Base-by-base conservation (phyloP, 2,113 vertebrate species). In the Hippocampus zosterae region DNA sequence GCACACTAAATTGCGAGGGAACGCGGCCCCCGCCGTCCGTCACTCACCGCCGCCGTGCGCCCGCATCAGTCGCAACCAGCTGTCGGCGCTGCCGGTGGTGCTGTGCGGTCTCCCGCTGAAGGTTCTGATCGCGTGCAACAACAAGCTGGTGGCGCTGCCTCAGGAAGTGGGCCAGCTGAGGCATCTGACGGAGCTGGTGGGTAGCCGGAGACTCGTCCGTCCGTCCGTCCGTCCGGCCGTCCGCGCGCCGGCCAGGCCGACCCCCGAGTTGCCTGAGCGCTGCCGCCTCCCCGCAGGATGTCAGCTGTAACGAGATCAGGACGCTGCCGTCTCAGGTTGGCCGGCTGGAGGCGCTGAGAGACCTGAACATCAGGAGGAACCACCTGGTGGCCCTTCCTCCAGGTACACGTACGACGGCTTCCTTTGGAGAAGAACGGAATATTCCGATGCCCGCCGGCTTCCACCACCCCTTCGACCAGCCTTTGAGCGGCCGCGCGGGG, bases 301-400 rank as follows among this genome's bases (percentile, higher is more conserved):
- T 98, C 60, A 99, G 97, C 91, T 98, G 96, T 84, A 99, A 99
- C 77, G 97, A 99, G 91, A 96, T 99, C 90, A 95, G 96, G 89
- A 94, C 91, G 67, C 82, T 99, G 76, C 97, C 97, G 63, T 87
- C 93, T n/a, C 96, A 99, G 84, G 91, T 98, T 60, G 95, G 95
- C 77, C 90, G 88, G 82, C 84, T 99, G 83, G 95, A 97, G 80
- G 87, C 92, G 41, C 91, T 99, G 41, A 82, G 95, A 64, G 96
- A 99, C 88, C 91, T 99, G 66, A 99, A 97, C 81, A 91, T 99
- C 74, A 92, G 97, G 85, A 94, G 97, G 80, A 99, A 99, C 89
- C 93, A 97, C 87, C 92, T 99, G 88, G 87, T 94, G 68, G 88
- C 56, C 64, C 92, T 99, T 75, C 97, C 97, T 64, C 91, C 95